Evolutionary conservation across 2,113 vertebrate species (phyloP), one percentile per base, ranked within the genome.

Genomic region (Asarcornis scutulata): DNA sequence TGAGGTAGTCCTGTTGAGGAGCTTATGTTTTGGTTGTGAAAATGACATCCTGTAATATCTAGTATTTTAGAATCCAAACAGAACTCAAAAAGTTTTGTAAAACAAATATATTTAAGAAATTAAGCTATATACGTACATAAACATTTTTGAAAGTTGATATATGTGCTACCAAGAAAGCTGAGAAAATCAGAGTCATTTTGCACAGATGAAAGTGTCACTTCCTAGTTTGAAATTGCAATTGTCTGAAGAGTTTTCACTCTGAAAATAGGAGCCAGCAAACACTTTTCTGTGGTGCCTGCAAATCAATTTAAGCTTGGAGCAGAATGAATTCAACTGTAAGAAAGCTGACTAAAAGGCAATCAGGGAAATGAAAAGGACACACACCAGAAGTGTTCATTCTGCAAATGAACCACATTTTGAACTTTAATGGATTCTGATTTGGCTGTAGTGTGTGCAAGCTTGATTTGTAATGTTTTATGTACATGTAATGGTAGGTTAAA

Each of bases 401-500:
- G 46, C 66, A 81, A 75, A 85, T 55, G 56, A 94, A 90, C 62
- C 23, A 46, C 27, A 40, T 72, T 91, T 72, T 88, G 84, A 93
- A 94, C 40, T 91, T 53, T 56, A 42, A 79, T 77, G 60, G 85
- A 71, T 89, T 92, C 86, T 96, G 46, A 23, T 94, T 95, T 94
- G 74, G 23, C 85, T 87, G 48, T 15, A 62, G 77, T 17, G 18
- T 86, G 40, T 4, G 4, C 59, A 83, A 95, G 48, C 71, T 89
- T 85, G 83, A 92, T 91, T 93, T 81, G 64, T 76, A 92, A 93
- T 88, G 69, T 75, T 96, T 72, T 42, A 66, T 44, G 53, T 59
- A 83, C 86, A 69, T 68, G 58, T 86, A 94, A 93, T 91, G 64
- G 66, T 92, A 89, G 50, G 89, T 95, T 97, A 93, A 85, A 93